Conservation (phyloP, 2,113 vertebrate species). For the Salvelinus namaycush region DNA sequence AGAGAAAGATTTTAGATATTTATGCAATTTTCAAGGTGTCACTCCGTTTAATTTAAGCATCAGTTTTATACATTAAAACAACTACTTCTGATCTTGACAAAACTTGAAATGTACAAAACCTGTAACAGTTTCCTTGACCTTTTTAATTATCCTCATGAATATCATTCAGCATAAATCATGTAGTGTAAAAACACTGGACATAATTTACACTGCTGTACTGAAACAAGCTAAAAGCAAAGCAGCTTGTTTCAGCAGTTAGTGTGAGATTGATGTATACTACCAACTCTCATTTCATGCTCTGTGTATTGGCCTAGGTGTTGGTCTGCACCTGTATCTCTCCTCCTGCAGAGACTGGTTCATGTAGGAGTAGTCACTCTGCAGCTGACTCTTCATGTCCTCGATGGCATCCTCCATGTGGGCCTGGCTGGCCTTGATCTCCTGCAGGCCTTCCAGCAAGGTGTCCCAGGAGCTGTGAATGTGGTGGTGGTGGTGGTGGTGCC, state of each 20-base stretch:
- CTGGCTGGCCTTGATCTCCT: constrained; percentile 94
- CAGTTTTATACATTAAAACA: too few species aligned
- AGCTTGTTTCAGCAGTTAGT: background rate
- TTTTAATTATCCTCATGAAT: background rate
- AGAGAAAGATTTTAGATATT: too few species aligned
- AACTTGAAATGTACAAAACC: too few species aligned
- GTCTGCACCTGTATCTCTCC: constrained; percentile 80
- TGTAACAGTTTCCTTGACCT: background rate
- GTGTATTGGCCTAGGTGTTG: background rate
- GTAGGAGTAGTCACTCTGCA: constrained; percentile 94
- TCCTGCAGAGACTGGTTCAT: constrained; percentile 98
- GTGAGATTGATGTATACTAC: background rate
- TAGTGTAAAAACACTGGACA: background rate
- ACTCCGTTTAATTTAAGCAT: too few species aligned
- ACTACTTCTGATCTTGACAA: too few species aligned
- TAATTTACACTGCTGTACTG: background rate
- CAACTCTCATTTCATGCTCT: background rate
- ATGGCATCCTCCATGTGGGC: constrained; percentile 93
- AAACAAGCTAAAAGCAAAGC: background rate
- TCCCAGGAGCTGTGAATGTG: constrained; percentile 84
- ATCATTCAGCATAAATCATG: background rate
- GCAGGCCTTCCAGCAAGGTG: constrained; percentile 88
- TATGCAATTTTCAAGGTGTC: too few species aligned
- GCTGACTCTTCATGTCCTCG: constrained; percentile 93
- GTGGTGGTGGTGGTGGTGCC: constrained; percentile 81